These are phyloP conservation scores for Idaea biselata DNA, from an alignment of 2,888 invertebrate genomes.

Conservation along the genomic window DNA sequence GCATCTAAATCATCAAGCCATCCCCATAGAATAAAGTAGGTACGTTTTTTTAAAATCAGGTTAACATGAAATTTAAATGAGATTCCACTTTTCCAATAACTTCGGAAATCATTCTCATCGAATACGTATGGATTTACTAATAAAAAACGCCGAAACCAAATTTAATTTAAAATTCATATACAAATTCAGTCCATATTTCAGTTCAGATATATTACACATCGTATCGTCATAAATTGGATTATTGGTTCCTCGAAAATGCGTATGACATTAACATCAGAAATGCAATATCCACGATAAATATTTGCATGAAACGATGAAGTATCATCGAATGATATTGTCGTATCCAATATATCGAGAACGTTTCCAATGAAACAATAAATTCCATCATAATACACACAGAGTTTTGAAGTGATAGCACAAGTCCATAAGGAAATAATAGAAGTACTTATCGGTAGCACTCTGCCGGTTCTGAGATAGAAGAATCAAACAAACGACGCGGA, in stretches of 20 bases:
- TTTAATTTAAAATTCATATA: constrained; percentile 27
- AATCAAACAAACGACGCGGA: constrained; percentile 62
- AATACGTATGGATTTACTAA: not conserved
- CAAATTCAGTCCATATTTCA: constrained; percentile 30
- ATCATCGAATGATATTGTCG: constrained; percentile 27
- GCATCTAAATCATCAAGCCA: too few species aligned
- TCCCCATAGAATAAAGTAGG: too few species aligned
- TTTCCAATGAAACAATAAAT: constrained; percentile 45
- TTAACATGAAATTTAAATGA: too few species aligned
- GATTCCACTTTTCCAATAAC: not conserved
- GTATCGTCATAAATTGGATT: constrained; percentile 33
- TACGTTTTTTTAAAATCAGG: too few species aligned
- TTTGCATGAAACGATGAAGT: constrained; percentile 28
- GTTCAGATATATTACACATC: constrained; percentile 31
- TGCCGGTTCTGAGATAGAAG: constrained; percentile 47
- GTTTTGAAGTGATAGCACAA: constrained; percentile 49
- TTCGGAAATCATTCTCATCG: not conserved
- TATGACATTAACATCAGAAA: constrained; percentile 31
- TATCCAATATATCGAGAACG: constrained; percentile 20
- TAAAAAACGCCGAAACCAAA: constrained; percentile 13
- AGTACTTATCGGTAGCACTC: constrained; percentile 55
- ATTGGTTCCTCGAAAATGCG: constrained; percentile 32
- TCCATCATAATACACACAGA: constrained; percentile 40
- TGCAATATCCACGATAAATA: constrained; percentile 34
- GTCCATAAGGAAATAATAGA: constrained; percentile 66